Percentiles rank a stretch among this genome's conserved stretches.
phyloP scores from a whole-genome alignment of 64 coral and sea anemone species.

The Dendrophyllia cribrosa region DNA sequence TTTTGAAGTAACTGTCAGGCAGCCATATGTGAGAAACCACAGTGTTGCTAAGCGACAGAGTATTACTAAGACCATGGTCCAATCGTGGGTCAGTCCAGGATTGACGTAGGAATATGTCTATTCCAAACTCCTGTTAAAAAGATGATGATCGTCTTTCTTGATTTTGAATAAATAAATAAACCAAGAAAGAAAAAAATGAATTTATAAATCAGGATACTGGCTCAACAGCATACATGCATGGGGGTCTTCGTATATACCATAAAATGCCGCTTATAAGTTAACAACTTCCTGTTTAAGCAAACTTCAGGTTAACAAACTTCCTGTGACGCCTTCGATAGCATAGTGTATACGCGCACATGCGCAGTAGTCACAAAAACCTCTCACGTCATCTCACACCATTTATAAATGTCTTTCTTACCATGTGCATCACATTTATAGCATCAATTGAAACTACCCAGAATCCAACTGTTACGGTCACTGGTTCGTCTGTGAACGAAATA shows the following conservation, averaged over 20 bases:
- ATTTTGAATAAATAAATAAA: background rate
- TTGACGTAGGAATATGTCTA: conserved; percentile 55
- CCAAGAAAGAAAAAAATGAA: background rate
- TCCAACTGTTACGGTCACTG: background rate
- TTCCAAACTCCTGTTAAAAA: conserved; percentile 44
- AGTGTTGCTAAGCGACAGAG: conserved; percentile 44
- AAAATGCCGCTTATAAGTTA: too few species aligned
- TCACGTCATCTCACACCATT: background rate
- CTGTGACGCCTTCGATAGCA: too few species aligned
- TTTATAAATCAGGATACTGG: too few species aligned
- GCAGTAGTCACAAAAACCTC: too few species aligned
- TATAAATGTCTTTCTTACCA: conserved; percentile 18
- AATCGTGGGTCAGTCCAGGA: conserved; percentile 32
- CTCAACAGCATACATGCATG: too few species aligned
- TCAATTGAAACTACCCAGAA: conserved; percentile 49
- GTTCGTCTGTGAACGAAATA: background rate
- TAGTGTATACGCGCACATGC: too few species aligned
- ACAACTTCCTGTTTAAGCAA: too few species aligned
- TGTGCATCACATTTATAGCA: conserved; percentile 27
- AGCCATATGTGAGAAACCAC: conserved; percentile 57
- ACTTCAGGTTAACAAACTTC: too few species aligned
- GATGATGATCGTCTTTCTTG: background rate
- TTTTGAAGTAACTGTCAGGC: conserved; percentile 68
- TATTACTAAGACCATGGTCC: conserved; percentile 45
- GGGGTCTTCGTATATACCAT: too few species aligned